A percentile compares a stretch with the other conserved stretches of the same genome.
phyloP scores from a whole-genome alignment of 2,888 invertebrate species.

The Mythimna albipuncta region DNA sequence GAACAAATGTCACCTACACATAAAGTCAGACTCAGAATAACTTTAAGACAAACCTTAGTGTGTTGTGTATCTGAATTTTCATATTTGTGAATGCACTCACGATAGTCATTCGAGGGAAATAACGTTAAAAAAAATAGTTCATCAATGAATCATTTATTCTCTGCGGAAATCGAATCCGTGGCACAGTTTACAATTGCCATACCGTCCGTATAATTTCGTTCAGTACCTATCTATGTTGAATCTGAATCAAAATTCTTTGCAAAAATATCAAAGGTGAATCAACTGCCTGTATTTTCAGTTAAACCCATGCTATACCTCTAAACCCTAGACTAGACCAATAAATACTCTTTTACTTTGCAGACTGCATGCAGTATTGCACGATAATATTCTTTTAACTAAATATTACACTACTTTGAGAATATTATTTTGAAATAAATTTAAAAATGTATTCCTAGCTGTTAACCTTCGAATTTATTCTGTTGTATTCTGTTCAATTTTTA shows the following conservation, averaged over 20 bases:
- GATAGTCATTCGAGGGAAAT: too few relatives aligned
- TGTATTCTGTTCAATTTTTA: slow-evolving; percentile 9
- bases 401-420: background rate
- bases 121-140: too few relatives aligned
- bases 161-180: background rate
- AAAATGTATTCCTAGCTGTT: background rate
- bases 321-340: slow-evolving; percentile 3
- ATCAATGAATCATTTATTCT: slow-evolving; percentile 12
- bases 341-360: slow-evolving; percentile 22
- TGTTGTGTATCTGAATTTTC: too few relatives aligned
- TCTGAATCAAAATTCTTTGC: background rate
- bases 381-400: background rate
- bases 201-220: background rate
- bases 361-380: slow-evolving; percentile 30
- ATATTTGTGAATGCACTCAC: too few relatives aligned
- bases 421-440: background rate
- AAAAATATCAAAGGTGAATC: background rate
- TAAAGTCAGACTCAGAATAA: background rate
- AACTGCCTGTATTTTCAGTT: slow-evolving; percentile 35
- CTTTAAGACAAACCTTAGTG: background rate
- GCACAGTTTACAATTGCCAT: background rate
- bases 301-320: background rate
- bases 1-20: background rate
- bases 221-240: background rate
- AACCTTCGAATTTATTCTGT: background rate